Percentiles rank a stretch among this genome's conserved stretches.
Evolutionary conservation across 2,797 vertebrate species (phyloP).

Genomic region (Phataginus tetradactyla): DNA sequence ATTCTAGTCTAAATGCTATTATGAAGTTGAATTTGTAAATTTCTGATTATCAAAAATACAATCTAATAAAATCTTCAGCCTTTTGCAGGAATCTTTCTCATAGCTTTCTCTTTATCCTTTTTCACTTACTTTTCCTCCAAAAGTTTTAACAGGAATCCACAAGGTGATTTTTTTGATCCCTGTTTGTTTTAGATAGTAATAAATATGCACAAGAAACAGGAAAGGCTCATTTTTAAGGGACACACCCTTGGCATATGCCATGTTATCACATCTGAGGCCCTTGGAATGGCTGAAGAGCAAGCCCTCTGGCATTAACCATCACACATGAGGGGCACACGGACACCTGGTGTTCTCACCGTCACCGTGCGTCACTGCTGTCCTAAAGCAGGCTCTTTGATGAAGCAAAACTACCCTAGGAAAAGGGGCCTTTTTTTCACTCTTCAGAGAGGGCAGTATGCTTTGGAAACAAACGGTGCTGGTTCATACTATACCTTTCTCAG

Average conservation of each 20-base stretch:
- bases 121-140: not conserved
- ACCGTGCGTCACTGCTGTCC: not conserved
- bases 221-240: not conserved
- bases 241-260: not conserved
- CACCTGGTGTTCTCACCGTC: rapidly evolving
- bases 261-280: not conserved
- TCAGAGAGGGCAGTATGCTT: not conserved
- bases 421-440: not conserved
- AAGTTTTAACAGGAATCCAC: not conserved
- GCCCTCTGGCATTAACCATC: not conserved
- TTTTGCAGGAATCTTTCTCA: not conserved
- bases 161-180: not conserved
- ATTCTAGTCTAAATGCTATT: slow-evolving; percentile 7
- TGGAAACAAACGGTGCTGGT: not conserved
- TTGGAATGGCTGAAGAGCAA: not conserved
- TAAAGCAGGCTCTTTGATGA: not conserved
- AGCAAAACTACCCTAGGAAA: not conserved
- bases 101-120: not conserved
- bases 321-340: not conserved
- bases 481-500: not conserved
- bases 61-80: not conserved
- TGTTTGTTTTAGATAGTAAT: not conserved
- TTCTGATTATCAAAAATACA: slow-evolving; percentile 34
- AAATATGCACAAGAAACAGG: not conserved
- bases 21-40: not conserved